A percentile compares a stretch with the other conserved stretches of the same genome.
Conservation (phyloP, 2,888 invertebrate genomes). For the Macaria liturata region DNA sequence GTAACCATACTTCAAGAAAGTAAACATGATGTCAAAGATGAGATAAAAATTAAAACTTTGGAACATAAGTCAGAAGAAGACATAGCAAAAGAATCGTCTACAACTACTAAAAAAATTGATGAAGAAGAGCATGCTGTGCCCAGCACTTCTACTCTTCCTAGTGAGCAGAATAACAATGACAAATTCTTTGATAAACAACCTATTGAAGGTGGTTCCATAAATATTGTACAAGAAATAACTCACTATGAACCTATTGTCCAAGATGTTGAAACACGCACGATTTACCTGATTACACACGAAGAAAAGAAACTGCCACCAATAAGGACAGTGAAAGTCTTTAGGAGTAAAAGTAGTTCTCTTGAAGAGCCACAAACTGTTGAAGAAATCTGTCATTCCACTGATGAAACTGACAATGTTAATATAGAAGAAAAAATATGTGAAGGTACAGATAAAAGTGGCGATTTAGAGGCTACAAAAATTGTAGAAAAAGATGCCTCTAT, state of each 20-base stretch:
- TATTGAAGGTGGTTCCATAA: slow-evolving; percentile 54
- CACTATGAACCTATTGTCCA: slow-evolving; percentile 54
- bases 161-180: slow-evolving; percentile 74
- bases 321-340: slow-evolving; percentile 79
- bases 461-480: slow-evolving; percentile 4
- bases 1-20: slow-evolving; percentile 66
- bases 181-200: slow-evolving; percentile 56
- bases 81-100: slow-evolving; percentile 10
- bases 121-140: slow-evolving; percentile 28
- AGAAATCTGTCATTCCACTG: slow-evolving; percentile 31
- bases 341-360: slow-evolving; percentile 84
- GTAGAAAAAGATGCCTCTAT: not conserved
- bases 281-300: slow-evolving; percentile 88
- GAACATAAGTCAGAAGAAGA: slow-evolving; percentile 11
- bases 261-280: slow-evolving; percentile 70
- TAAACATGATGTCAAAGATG: slow-evolving; percentile 37
- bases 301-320: slow-evolving; percentile 87
- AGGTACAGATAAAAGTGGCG: slow-evolving; percentile 35
- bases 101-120: slow-evolving; percentile 15
- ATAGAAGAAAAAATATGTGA: slow-evolving; percentile 52
- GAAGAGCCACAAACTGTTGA: slow-evolving; percentile 51
- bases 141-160: slow-evolving; percentile 39
- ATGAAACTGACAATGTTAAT: slow-evolving; percentile 49
- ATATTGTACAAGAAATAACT: slow-evolving; percentile 62
- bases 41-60: slow-evolving; percentile 27